Evolutionary conservation across 2,888 invertebrate genomes (phyloP), one percentile per base, ranked within the genome.

Genomic region (Liopterus haemorrhoidalis): DNA sequence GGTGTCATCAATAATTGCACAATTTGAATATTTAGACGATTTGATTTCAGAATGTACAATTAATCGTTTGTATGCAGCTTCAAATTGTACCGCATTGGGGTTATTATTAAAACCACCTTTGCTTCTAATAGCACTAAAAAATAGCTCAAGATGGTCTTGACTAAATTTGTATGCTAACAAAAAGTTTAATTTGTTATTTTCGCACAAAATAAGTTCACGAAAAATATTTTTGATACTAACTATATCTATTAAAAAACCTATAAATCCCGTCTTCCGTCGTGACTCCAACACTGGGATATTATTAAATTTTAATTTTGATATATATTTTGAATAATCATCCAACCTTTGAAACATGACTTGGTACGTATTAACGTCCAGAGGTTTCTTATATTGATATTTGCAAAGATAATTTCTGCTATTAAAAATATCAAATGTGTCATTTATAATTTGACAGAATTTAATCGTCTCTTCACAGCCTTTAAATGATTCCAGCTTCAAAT

Each of bases 361-460:
- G 12, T 28, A 28, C 16, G 32, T n/a, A 2, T 16, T n/a, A n/a
- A 5, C 19, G n/a, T 32, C 18, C 4, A 32, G 11, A 5, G 32
- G 14, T 16, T 8, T 32, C 19, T 32, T 22, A 8, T 22, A 22
- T 22, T 22, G 5, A 22, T 22, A 22, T 8, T 22, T 22, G 8
- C 22, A 22, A 3, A 15, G 19, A 16, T 20, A 30, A 21, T 30
- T 46, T 46, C 27, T 31, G 1, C 36, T 20, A 47, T 48, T 50
- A 4, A 50, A 44, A 9, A 48, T 40, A 20, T 50, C 44, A 20
- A 50, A 50, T 8, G 41, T 12, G 8, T 33, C 37, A 15, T 50
- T 47, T 20, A 50, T 25, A 6, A 31, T 19, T 27, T 24, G 12
- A n/a, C 35, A 30, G 15, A 48, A 50, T 36, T 50, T 15, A n/a